Base-by-base conservation (phyloP, 2,113 vertebrate genomes). In the Melanerpes formicivorus region DNA sequence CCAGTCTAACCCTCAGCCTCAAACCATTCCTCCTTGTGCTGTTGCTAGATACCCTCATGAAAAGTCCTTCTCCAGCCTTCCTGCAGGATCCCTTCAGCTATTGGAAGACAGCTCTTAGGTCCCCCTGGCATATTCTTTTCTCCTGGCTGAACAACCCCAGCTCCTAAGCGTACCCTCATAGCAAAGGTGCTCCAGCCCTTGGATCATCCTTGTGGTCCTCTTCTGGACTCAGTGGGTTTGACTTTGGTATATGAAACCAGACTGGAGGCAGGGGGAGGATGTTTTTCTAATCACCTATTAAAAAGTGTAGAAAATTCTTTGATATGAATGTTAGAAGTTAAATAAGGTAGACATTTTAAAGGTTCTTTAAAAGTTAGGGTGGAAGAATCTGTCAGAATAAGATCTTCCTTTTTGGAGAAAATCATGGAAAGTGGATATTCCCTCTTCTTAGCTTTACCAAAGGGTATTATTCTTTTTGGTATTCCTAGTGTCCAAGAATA, bases 261-360 rank as follows among this genome's bases (percentile, higher is more conserved):
- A 69, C 3, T 11, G 15, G 17, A 27, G 4, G 60, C 2, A 1
- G 1, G 7, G 4, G 1, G 15, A 5, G 14, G 42, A 44, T 8
- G 3, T 21, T 46, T 48, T 56, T 4, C 6, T 42, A 73, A 55
- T 17, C 32, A 7, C 3, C 22, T 58, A 34, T 40, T 63, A 26
- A 55, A 71, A 78, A 44, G 3, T 26, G 2, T 29, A 50, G 23
- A 70, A 69, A 85, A 70, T 29, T n/a, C 46, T 46, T 56, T 66
- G 4, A 37, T 70, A 60, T 72, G 52, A 52, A 55, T 18, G 37
- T 27, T 84, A 18, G 34, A 5, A 72, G 71, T 8, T 40, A 77
- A 1, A 1, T 22, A 59, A 50, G 1, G 42, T 65, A 77, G 15
- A 59, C 64, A 58, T 55, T n/a, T 48, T 17, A 83, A 71, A 66